Evolutionary conservation across 2,113 vertebrate genomes (phyloP), one percentile per base, ranked within the genome.

Genomic region (Choloepus hoffmanni): DNA sequence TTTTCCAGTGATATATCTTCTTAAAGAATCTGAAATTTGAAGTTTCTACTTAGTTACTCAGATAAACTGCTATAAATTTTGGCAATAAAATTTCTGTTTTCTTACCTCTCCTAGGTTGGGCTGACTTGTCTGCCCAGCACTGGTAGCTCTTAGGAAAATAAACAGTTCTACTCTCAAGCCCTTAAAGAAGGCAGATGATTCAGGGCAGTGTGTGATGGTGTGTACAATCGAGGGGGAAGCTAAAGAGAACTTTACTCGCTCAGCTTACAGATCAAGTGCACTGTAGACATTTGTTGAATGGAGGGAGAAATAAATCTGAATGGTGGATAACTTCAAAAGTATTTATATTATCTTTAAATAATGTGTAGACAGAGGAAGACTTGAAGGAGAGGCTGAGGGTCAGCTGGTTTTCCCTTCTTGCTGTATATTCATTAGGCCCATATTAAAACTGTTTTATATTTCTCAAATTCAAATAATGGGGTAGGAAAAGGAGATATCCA

Each of bases 31-130:
- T 55, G 68, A 90, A 72, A 28, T 53, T 55, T 82, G 19, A 92
- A 30, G 63, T 65, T 88, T 86, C 45, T 94, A 45, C 62, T 78
- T 3, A 85, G 62, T 30, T 73, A 21, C 55, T 45, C 72, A 43
- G 58, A 94, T 43, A 91, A 62, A 62, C 16, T 53, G 4, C 89
- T 87, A 33, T 96, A 76, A 36, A 84, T 86, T 48, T 85, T 63
- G 85, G 48, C 18, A 53, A 24, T 92, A n/a, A 73, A 63, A 26
- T 43, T 72, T 72, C 13, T 62, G 30, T 85, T 79, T 89, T 43
- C 72, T 60, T 87, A 45, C 60, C 53, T 77, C 43, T 82, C 15
- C 11, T 78, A 26, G 28, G 4, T 73, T 67, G 67, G 53, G 7
- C 16, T 77, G 40, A 10, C 7, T 40, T 82, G 48, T 48, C n/a